A percentile compares a stretch with the other conserved stretches of the same genome.
phyloP scores from a whole-genome alignment of 2,113 vertebrate species.

The Megaptera novaeangliae region DNA sequence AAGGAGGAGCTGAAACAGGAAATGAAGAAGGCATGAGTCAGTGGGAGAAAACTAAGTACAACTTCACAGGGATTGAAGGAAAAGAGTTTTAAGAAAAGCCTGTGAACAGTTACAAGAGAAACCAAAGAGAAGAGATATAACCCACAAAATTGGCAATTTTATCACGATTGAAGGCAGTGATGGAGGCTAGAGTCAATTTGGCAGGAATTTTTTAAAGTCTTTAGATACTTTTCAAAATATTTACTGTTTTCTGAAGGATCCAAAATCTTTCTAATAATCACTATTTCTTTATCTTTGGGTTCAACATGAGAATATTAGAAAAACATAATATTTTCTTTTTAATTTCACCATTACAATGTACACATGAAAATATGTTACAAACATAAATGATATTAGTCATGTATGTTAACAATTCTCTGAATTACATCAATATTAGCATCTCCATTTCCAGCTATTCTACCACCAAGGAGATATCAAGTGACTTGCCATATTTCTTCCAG shows the following conservation, averaged over 20 bases:
- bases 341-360: background rate
- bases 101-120: background rate
- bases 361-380: background rate
- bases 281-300: background rate
- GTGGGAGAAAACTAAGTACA: background rate
- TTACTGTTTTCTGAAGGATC: background rate
- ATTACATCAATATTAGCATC: background rate
- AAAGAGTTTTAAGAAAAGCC: background rate
- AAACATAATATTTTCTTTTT: background rate
- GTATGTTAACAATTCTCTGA: background rate
- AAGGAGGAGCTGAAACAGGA: background rate
- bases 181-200: background rate
- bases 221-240: background rate
- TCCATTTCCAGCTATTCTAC: background rate
- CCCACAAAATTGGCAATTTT: background rate
- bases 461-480: background rate
- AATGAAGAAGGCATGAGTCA: background rate
- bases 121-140: background rate
- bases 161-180: background rate
- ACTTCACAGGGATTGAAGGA: background rate
- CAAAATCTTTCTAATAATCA: background rate
- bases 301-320: background rate
- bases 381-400: background rate
- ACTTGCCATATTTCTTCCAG: background rate
- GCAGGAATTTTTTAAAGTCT: background rate